Base-by-base conservation (phyloP, 64 coral and sea anemone genomes). In the Stichodactyla mertensii region DNA sequence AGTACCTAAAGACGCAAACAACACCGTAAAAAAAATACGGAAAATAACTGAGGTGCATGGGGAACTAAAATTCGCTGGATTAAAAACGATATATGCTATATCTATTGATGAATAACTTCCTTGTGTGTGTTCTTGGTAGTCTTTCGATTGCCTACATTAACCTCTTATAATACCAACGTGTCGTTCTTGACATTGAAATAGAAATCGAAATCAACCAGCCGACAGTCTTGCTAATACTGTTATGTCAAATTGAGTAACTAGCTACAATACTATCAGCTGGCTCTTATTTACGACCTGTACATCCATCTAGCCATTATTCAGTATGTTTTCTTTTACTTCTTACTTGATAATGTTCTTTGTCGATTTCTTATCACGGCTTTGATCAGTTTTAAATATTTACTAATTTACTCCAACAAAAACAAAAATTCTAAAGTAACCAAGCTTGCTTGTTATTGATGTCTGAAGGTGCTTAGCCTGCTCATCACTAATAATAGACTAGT, bases 241-340 rank as follows among this genome's bases (percentile, higher is more conserved):
- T 74, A 74, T 74, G 69, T 74, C 69, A 74, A 74, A 31, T 74
- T 36, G 69, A 74, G 69, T 74, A 31, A 74, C 7, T 27, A 74
- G 24, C 69, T 31, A 74, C 69, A 74, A 74, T 74, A 14, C 69
- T 74, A 74, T 74, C 69, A 74, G 69, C 69, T 74, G 66, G 19
- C 19, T 20, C 0, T 22, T 70, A 70, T 70, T 70, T 4, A 4
- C 7, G 66, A 74, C 22, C 69, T 31, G 1, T 12, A 13, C 12
- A 31, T 36, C 23, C 23, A 74, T 27, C n/a, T 74, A 23, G 24
- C 20, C 69, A 7, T 31, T n/a, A 36, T 74, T 74, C 69, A 74
- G 7, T 23, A 0, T 13, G 69, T 0, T 74, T 74, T 74, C 26
- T 31, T 74, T 74, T 74, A 20, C 22, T 74, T 31, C 36, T 74